phyloP scores from a whole-genome alignment of 2,113 vertebrate species.

The Furnarius figulus region DNA sequence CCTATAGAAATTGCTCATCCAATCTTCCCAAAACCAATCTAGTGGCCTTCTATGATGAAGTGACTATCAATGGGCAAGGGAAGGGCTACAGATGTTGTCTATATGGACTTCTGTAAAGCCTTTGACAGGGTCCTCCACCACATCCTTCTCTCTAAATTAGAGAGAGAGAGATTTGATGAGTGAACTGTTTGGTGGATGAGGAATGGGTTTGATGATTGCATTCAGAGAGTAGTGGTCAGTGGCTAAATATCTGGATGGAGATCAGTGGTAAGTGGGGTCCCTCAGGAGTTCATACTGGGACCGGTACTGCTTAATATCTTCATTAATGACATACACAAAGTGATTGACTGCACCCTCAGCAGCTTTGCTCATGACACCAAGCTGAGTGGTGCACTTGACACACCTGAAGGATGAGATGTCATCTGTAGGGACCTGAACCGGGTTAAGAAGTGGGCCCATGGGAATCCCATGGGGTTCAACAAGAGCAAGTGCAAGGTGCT shows the following conservation, averaged over 20 bases:
- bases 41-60: background rate
- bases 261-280: background rate
- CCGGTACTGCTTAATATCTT: background rate
- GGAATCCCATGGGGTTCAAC: background rate
- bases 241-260: background rate
- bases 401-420: accelerated
- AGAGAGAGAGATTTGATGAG: background rate
- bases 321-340: background rate
- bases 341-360: background rate
- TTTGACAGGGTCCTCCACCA: background rate
- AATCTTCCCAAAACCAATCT: background rate
- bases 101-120: background rate
- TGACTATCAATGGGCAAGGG: background rate
- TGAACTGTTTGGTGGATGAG: background rate
- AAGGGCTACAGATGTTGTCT: background rate
- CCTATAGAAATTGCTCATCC: background rate
- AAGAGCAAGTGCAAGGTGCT: background rate
- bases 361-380: background rate
- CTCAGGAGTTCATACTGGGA: background rate
- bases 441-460: background rate
- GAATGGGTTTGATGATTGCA: background rate
- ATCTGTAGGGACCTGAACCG: background rate
- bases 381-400: background rate
- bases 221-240: background rate
- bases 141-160: background rate